Percentiles rank a stretch among this genome's conserved stretches.
phyloP scores from a whole-genome alignment of 2,113 vertebrate species.

The Ptilorrhoa leucosticta region DNA sequence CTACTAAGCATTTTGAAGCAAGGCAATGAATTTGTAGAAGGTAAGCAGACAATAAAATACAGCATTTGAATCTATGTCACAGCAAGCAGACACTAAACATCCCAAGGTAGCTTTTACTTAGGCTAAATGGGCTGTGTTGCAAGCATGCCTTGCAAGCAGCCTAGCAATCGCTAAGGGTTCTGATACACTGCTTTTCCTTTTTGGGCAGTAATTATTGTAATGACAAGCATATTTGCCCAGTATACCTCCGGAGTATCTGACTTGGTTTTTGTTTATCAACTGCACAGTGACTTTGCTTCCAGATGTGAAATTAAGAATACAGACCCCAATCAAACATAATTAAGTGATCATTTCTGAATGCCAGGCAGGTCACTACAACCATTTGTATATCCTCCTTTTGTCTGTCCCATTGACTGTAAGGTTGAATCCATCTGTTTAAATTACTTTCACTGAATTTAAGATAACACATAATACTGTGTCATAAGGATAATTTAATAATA shows the following conservation, averaged over 20 bases:
- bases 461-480: background rate
- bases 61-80: background rate
- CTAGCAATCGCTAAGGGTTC: accelerated
- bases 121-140: background rate
- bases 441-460: background rate
- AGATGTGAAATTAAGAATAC: background rate
- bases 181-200: background rate
- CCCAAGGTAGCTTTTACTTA: background rate
- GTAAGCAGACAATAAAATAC: background rate
- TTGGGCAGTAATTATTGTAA: background rate
- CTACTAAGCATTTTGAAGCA: background rate
- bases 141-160: background rate
- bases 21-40: background rate
- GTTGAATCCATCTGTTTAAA: background rate
- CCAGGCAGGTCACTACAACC: background rate
- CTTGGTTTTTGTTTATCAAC: background rate
- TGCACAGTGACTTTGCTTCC: background rate
- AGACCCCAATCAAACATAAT: background rate
- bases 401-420: background rate
- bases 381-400: background rate
- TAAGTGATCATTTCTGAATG: background rate
- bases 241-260: background rate
- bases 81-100: background rate
- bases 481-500: background rate
- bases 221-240: background rate